Base-by-base conservation (phyloP, 2,888 invertebrate genomes). In the Minunthozetes semirufus region DNA sequence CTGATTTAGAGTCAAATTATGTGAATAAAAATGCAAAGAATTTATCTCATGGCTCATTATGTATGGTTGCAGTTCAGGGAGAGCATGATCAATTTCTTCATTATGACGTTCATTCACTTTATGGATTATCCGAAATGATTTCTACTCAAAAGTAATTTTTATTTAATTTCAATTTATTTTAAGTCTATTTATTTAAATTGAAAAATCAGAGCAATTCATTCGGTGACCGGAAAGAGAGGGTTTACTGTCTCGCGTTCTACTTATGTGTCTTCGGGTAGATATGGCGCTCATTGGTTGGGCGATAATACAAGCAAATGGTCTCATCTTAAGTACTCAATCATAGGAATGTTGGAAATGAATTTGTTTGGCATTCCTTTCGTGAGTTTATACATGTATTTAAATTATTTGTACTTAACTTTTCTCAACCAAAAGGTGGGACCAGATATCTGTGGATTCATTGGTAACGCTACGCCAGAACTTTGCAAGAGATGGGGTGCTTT, bases 21-120 rank as follows among this genome's bases (percentile, higher is more conserved):
- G 76, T 46, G 17, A 15, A 25, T 4, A 22, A 11, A n/a, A 50
- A 19, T 13, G 11, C 1, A 11, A 42, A 42, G 11, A 42, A 42
- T 11, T 11, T 80, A n/a, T 78, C 77, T 9, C 76, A 81, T 72
- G 81, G 78, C 56, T 80, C 81, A 0, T 48, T 80, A 13, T 81
- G 81, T 72, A 79, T 80, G 79, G 77, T 75, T n/a, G 75, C 77
- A 22, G 63, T 77, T 1, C 79, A 77, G 5, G 77, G 76, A 0
- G 66, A 75, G 1, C 25, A 72, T 1, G 75, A 68, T 22, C n/a
- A 53, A 15, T 77, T 29, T 42, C 72, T 74, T 27, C 93, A 93
- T 82, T 91, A 89, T 81, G 86, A 93, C 82, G 83, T 90, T 61
- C 93, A 94, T 82, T 80, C 78, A 59, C 75, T 82, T 61, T 82